Evolutionary conservation across 2,113 vertebrate species (phyloP).

Genomic region (Ariopsis seemanni): DNA sequence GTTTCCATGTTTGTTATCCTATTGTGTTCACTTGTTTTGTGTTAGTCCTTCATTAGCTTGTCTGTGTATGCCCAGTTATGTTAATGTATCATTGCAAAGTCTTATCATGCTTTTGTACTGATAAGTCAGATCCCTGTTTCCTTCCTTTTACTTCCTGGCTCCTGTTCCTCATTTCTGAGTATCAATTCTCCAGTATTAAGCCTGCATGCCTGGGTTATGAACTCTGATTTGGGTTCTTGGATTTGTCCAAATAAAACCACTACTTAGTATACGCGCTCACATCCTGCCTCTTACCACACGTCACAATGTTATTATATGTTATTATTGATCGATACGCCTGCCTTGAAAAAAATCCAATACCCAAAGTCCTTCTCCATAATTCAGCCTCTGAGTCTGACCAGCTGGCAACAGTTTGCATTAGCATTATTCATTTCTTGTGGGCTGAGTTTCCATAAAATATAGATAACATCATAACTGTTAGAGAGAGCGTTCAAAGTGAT

Average conservation of each 20-base stretch:
- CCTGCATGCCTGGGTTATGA: not conserved
- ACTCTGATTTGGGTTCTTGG: not conserved
- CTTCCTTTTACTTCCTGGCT: not conserved
- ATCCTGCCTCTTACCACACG: not conserved
- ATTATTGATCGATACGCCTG: not conserved
- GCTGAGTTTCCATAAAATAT: slow-evolving; percentile 8
- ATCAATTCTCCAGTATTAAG: not conserved
- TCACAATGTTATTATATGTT: not conserved
- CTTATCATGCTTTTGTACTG: not conserved
- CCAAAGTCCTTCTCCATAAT: not conserved
- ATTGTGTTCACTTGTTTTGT: not conserved
- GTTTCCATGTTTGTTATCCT: not conserved
- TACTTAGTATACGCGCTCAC: not conserved
- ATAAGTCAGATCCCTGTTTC: not conserved
- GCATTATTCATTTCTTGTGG: slow-evolving; percentile 10
- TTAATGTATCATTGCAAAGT: not conserved
- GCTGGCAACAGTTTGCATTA: slow-evolving; percentile 10
- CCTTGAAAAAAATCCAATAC: slow-evolving; percentile 1
- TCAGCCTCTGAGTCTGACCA: slow-evolving; percentile 12
- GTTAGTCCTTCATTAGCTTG: not conserved
- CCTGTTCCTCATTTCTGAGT: not conserved
- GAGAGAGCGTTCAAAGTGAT: slow-evolving; percentile 2
- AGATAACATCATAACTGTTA: slow-evolving; percentile 10
- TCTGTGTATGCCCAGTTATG: not conserved
- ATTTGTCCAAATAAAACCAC: not conserved